Conservation (phyloP, 2,888 invertebrate species). For the Schrankia costaestrigalis region DNA sequence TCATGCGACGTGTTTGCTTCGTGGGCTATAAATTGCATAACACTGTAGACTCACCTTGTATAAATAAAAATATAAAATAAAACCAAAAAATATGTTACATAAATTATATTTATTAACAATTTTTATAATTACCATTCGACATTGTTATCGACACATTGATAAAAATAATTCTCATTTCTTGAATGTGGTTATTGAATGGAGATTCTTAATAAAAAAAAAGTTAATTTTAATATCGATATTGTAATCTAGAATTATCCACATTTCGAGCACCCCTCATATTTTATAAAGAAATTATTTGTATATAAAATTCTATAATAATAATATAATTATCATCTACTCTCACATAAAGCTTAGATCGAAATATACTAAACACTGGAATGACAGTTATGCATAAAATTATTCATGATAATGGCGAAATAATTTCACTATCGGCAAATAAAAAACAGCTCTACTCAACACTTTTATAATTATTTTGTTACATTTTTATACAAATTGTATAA, state of each 20-base stretch:
- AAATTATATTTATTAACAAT: constrained; percentile 77
- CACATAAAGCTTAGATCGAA: constrained; percentile 72
- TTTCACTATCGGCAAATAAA: constrained; percentile 39
- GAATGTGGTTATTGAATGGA: constrained; percentile 50
- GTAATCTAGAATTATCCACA: constrained; percentile 46
- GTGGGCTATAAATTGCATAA: constrained; percentile 76
- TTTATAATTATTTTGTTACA: not conserved
- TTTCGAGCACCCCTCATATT: constrained; percentile 63
- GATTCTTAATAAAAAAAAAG: constrained; percentile 52
- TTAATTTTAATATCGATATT: constrained; percentile 32
- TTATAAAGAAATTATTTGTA: constrained; percentile 51
- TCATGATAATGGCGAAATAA: constrained; percentile 43
- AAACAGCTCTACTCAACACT: constrained; percentile 33
- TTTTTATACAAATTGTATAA: not conserved
- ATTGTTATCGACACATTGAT: constrained; percentile 53
- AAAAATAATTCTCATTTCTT: constrained; percentile 53
- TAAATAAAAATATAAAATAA: constrained; percentile 41
- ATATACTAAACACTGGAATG: constrained; percentile 76
- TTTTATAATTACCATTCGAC: constrained; percentile 64
- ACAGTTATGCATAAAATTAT: constrained; percentile 66
- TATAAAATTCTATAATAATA: constrained; percentile 62
- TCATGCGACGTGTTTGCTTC: constrained; percentile 28
- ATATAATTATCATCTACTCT: constrained; percentile 54
- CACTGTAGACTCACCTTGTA: constrained; percentile 67
- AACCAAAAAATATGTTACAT: constrained; percentile 70